Percentiles rank a stretch among this genome's conserved stretches.
Evolutionary conservation across 2,888 invertebrate species (phyloP).

Genomic region (Amphipoea oculea): DNA sequence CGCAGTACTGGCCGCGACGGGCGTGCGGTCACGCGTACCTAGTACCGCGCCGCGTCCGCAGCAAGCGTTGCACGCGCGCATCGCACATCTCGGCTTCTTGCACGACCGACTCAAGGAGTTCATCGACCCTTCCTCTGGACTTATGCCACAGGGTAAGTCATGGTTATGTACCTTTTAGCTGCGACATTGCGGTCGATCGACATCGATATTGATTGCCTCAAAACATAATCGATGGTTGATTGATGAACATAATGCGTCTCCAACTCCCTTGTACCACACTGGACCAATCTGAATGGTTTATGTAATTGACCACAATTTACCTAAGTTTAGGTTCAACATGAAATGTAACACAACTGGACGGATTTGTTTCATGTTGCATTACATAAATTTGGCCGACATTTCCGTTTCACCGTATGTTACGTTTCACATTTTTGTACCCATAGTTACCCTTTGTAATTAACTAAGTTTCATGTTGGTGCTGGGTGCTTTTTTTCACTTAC

Average conservation of each 20-base stretch:
- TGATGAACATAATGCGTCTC: neutral
- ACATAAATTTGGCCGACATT: neutral
- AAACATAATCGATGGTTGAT: neutral
- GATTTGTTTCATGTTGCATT: too few relatives aligned
- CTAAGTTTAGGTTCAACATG: neutral
- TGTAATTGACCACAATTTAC: neutral
- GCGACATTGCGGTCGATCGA: neutral
- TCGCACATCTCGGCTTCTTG: slow-evolving; percentile 96
- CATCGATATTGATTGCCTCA: neutral
- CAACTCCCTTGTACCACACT: neutral
- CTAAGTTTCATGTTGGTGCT: neutral
- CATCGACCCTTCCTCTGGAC: slow-evolving; percentile 93
- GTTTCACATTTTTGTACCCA: neutral
- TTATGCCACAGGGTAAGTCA: slow-evolving; percentile 89
- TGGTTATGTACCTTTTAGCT: neutral
- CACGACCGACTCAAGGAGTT: slow-evolving; percentile 95
- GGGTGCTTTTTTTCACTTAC: neutral
- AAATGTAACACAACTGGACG: neutral
- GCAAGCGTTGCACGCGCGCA: slow-evolving; percentile 93
- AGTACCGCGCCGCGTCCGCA: slow-evolving; percentile 81
- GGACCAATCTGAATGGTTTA: neutral
- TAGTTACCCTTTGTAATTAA: neutral
- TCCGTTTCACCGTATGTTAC: neutral
- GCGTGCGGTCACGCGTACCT: slow-evolving; percentile 94
- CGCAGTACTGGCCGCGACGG: slow-evolving; percentile 96